Base-by-base conservation (phyloP, 2,113 vertebrate species). In the Pseudorhombus dupliciocellatus region DNA sequence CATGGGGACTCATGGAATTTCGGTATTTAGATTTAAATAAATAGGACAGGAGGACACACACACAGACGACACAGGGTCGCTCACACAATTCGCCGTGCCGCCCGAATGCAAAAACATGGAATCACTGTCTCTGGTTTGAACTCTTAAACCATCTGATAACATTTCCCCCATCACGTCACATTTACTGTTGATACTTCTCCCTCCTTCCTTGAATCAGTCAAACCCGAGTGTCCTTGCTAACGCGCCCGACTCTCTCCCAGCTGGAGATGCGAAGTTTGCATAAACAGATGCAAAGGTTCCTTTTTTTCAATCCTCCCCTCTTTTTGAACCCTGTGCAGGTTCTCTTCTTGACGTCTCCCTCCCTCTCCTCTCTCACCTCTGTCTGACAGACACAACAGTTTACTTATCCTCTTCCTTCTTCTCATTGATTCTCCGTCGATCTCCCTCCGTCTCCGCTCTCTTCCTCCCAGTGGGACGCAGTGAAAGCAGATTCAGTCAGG, bases 271-370 rank as follows among this genome's bases (percentile, higher is more conserved):
- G 25, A 28, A 20, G 62, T 70, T 68, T 74, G 69, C 61, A 70
- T 66, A 63, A 80, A 73, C 69, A 50, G 73, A 66, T 80, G 65
- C 56, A 77, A 74, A 66, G 51, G 73, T 76, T 73, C 70, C 53
- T 40, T 22, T 18, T 20, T 22, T 52, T 18, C 2, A 10, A 14
- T 56, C 53, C 26, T 65, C 20, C 5, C 37, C n/a, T 56, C 22
- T 48, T 34, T 25, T 58, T 59, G 4, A 16, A 30, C 55, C 44
- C 12, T 37, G 26, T 4, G 3, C 31, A 42, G 2, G 1, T 53
- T 20, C 21, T 46, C 12, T 21, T 5, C 34, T 22, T 40, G n/a
- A n/a, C n/a, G n/a, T n/a, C n/a, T n/a, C n/a, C 30, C 15, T 60
- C 44, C 5, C 8, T 48, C 20, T 2, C 24, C 24, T 55, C 52